Conservation (phyloP, 92 coral and sea anemone genomes). For the Parazoanthus darwini region DNA sequence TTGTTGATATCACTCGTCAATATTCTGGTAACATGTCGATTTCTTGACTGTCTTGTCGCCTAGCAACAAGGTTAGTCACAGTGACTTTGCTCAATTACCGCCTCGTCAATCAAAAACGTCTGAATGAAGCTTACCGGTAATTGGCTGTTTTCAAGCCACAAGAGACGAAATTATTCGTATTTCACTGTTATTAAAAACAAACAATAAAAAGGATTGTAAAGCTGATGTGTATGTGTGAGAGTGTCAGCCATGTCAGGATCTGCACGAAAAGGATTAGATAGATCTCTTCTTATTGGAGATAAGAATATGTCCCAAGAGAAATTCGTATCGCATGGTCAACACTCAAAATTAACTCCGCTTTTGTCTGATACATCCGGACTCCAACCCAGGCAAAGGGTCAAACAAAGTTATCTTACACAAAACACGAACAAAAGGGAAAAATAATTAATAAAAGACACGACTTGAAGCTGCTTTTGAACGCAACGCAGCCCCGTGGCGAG, state of each 20-base stretch:
- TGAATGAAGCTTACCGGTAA: background rate
- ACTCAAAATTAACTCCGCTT: background rate
- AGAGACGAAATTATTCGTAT: background rate
- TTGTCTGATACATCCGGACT: background rate
- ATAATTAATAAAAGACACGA: slow-evolving; percentile 5
- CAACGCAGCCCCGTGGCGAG: background rate
- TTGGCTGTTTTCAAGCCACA: slow-evolving; percentile 20
- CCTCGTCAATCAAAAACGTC: slow-evolving; percentile 16
- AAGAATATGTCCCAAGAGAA: background rate
- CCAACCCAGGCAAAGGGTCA: background rate
- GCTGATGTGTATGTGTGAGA: background rate
- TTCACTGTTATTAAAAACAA: background rate
- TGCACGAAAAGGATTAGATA: background rate
- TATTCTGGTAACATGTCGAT: slow-evolving; percentile 49
- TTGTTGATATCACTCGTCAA: slow-evolving; percentile 47
- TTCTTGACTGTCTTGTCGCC: slow-evolving; percentile 43
- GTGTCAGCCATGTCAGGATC: background rate
- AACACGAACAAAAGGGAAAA: background rate
- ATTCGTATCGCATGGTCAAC: background rate
- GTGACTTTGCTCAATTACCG: slow-evolving; percentile 12
- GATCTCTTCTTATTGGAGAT: background rate
- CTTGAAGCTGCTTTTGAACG: background rate
- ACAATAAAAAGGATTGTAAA: no score
- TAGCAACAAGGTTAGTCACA: slow-evolving; percentile 6
- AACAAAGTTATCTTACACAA: background rate